A percentile compares a stretch with the other conserved stretches of the same genome.
phyloP scores from a whole-genome alignment of 2,113 vertebrate genomes.

The Mormoops blainvillei region DNA sequence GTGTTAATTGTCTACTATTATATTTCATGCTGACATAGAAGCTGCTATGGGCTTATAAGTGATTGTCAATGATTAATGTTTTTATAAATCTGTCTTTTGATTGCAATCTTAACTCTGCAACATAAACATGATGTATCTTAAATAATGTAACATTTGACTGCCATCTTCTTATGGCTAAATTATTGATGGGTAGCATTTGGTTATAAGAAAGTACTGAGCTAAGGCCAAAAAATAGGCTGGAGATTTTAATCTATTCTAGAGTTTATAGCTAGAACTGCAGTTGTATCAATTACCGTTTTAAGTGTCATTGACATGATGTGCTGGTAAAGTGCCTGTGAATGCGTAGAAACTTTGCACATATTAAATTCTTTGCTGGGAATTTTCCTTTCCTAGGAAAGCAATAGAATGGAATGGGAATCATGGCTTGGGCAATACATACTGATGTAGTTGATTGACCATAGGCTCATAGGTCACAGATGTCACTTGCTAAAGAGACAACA shows the following conservation, averaged over 20 bases:
- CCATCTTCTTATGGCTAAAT: slow-evolving; percentile 44
- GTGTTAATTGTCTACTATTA: neutral
- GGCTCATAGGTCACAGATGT: neutral
- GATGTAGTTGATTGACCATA: neutral
- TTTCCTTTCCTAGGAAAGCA: neutral
- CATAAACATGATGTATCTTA: slow-evolving; percentile 47
- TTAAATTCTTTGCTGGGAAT: neutral
- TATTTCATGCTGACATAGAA: neutral
- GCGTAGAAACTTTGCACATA: slow-evolving; percentile 34
- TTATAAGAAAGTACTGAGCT: slow-evolving; percentile 21
- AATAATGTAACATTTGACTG: slow-evolving; percentile 48
- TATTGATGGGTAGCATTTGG: slow-evolving; percentile 30
- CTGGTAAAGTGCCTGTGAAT: slow-evolving; percentile 13
- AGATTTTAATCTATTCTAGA: neutral
- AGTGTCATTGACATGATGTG: slow-evolving; percentile 10
- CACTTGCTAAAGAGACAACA: neutral
- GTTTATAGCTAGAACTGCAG: slow-evolving; percentile 2
- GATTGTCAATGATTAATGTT: slow-evolving; percentile 4
- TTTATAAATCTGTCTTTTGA: slow-evolving; percentile 39
- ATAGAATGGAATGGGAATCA: neutral
- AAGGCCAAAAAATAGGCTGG: slow-evolving; percentile 1
- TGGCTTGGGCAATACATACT: neutral
- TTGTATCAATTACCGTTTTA: slow-evolving; percentile 8
- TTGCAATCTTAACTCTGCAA: slow-evolving; percentile 48
- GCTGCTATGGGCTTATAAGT: slow-evolving; percentile 15